phyloP scores from a whole-genome alignment of 2,113 vertebrate species.

The Eonycteris spelaea region DNA sequence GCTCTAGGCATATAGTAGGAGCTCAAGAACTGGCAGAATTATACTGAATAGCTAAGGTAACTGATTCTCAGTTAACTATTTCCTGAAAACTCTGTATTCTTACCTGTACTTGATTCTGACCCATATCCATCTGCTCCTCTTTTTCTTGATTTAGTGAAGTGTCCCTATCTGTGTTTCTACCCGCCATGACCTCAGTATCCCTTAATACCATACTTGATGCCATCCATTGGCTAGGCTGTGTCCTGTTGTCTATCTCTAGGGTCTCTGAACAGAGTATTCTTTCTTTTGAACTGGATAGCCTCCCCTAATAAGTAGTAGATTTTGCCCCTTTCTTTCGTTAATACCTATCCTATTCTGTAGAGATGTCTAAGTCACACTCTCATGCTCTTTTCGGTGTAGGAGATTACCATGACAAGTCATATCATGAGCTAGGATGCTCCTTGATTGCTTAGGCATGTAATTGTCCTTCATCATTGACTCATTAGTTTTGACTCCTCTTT shows the following conservation, averaged over 20 bases:
- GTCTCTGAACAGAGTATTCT: neutral
- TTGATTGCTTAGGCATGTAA: too few species aligned
- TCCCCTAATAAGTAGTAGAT: neutral
- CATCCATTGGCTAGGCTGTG: neutral
- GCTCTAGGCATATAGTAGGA: neutral
- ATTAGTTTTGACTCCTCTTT: neutral
- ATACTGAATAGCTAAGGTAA: neutral
- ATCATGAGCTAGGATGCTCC: neutral
- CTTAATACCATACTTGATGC: neutral
- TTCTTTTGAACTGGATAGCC: neutral
- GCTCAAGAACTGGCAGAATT: neutral
- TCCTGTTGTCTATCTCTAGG: neutral
- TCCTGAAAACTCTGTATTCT: neutral
- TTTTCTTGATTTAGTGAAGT: neutral
- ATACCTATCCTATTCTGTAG: neutral
- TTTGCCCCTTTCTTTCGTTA: neutral
- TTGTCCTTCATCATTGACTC: neutral
- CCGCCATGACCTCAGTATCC: neutral
- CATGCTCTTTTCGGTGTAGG: neutral
- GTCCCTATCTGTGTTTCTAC: neutral
- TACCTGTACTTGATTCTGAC: neutral
- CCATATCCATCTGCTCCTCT: neutral
- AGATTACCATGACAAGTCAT: neutral
- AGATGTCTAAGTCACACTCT: neutral
- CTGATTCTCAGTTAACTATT: neutral